Base-by-base conservation (phyloP, 2,888 invertebrate genomes). In the Dynastes hyllus region DNA sequence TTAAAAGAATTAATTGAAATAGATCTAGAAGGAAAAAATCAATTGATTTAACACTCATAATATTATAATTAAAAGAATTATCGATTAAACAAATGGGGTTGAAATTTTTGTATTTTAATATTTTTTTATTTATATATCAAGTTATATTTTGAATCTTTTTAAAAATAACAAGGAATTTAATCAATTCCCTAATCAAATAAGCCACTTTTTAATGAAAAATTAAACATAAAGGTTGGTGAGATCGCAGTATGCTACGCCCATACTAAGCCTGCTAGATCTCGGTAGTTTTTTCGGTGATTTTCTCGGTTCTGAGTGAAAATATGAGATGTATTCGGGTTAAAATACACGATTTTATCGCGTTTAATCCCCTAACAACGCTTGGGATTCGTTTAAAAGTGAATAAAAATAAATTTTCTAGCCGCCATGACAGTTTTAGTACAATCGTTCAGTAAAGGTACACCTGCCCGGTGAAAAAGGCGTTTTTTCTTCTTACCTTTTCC, bases 391-490 rank as follows among this genome's bases (percentile, higher is more conserved):
- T 79, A 53, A 75, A 78, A 55, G 45, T 22, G 80, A 85, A 84
- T 83, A 83, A 85, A 85, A 84, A 85, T 85, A 85, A 71, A 86
- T 86, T 86, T 87, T 85, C 85, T 86, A 86, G 86, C 86, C 87
- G 88, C 88, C 88, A 88, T 88, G 88, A 88, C 88, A 88, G 86
- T 85, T 29, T 37, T 37, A 37, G 32, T 37, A 37, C 45, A 45
- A 45, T 45, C 45, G 32, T 37, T 37, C 32, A 9, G 27, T 69
- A 29, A 22, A 16, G 51, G 32, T 45, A 78, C 83, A 83, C 83
- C 81, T 83, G 81, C 82, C 79, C 45, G 45, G 45, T 45, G 8
- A 45, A 45, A 45, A 45, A 45, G 9, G 45, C 45, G 11, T 45
- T 11, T 45, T 45, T 11, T 45, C 8, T 8, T 45, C 45, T 45